Evolutionary conservation across 1,140 invertebrate genomes (phyloP), one percentile per base, ranked within the genome.

Genomic region (Hylaeus volcanicus): DNA sequence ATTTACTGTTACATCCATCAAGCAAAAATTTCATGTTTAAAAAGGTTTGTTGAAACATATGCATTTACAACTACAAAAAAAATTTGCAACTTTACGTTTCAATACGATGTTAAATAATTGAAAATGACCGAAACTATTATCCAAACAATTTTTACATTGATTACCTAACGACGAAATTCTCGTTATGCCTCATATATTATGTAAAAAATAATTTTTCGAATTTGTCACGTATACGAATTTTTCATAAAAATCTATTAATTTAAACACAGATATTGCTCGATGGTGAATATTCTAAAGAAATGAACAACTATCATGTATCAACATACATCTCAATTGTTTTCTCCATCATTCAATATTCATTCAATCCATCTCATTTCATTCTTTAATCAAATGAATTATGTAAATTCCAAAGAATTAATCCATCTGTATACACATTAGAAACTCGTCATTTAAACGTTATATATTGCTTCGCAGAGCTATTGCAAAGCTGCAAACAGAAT

Each of bases 181-280:
- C 3, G 65, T 14, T 61, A 39, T 15, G 51, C 26, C 51, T 64
- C 41, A 51, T 63, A 53, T n/a, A 72, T 73, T 48, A 72, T 43
- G 41, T 83, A 84, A 80, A 73, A 84, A 72, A 63, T 39, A 84
- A 78, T 56, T 51, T 79, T 51, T 51, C 37, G 39, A 78, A 86
- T 63, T 70, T 60, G 53, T 66, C 66, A 79, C 37, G 12, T 55
- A 41, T 58, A 74, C 9, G 43, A 39, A 78, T 65, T 51, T 61
- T 56, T 15, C 58, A 48, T 75, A 74, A 86, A 86, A 55, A 78
- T 71, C 51, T 60, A 15, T 66, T 73, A 71, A 85, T 61, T 55
- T 76, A 73, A 73, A 51, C 70, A 65, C 12, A 74, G 82, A 39
- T 70, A 41, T 53, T 82, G 74, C 48, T 85, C 65, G 58, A 77